A percentile compares a stretch with the other conserved stretches of the same genome.
Evolutionary conservation across 1,140 invertebrate species (phyloP).

Genomic region (Hyphantria cunea): DNA sequence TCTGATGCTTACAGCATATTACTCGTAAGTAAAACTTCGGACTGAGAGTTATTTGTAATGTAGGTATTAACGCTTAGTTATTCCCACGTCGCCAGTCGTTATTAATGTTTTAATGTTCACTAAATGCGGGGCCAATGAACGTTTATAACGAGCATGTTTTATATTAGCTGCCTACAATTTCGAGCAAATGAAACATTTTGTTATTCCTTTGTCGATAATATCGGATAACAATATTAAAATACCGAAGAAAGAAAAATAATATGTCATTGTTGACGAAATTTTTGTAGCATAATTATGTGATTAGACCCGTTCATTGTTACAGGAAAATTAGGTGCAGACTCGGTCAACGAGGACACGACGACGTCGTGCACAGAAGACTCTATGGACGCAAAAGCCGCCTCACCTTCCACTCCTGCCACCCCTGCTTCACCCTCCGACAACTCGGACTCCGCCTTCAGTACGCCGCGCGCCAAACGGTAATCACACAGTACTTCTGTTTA

Average conservation of each 20-base stretch:
- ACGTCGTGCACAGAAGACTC: constrained; percentile 89
- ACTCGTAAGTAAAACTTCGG: no score
- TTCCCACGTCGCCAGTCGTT: constrained; percentile 14
- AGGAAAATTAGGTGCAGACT: constrained; percentile 75
- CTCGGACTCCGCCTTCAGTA: constrained; percentile 73
- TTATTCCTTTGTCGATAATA: no score
- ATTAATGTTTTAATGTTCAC: constrained; percentile 12
- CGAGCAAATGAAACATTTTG: no score
- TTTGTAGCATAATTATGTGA: no score
- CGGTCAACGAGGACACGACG: constrained; percentile 82
- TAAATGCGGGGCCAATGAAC: constrained; percentile 15
- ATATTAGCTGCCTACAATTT: constrained; percentile 14
- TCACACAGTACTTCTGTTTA: not conserved
- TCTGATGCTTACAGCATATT: no score
- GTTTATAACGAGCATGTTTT: constrained; percentile 18
- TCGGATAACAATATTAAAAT: no score
- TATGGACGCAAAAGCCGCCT: constrained; percentile 80
- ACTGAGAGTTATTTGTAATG: no score
- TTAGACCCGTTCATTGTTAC: constrained; percentile 35
- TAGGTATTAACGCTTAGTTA: constrained; percentile 15
- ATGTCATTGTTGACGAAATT: no score
- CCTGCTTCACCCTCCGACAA: constrained; percentile 71
- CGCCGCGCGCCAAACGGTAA: constrained; percentile 72
- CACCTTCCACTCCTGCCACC: constrained; percentile 68
- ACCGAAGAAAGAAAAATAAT: no score